Conservation (phyloP, 2,888 invertebrate species). For the Druceiella hillmani region DNA sequence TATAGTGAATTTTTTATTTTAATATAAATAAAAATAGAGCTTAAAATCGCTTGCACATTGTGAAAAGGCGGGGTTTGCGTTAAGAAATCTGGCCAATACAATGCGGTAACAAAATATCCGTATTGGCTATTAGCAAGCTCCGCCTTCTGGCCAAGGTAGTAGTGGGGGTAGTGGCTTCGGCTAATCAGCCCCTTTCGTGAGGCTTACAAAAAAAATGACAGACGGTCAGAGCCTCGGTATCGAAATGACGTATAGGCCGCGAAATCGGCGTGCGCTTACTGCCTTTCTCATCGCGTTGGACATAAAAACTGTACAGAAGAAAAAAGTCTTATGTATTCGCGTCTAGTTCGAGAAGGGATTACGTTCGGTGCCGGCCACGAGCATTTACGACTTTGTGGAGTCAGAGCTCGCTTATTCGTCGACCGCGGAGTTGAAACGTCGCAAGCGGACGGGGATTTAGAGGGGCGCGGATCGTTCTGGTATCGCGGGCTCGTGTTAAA, state of each 20-base stretch:
- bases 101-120: slow-evolving; percentile 54
- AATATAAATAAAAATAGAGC: slow-evolving; percentile 28
- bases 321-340: not conserved
- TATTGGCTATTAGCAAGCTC: slow-evolving; percentile 54
- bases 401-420: slow-evolving; percentile 9
- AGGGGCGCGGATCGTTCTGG: slow-evolving; percentile 33
- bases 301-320: no score
- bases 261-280: not conserved
- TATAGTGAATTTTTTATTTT: no score
- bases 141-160: slow-evolving; percentile 30
- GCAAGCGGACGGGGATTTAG: slow-evolving; percentile 22
- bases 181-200: slow-evolving; percentile 8
- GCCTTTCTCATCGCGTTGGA: not conserved
- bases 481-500: slow-evolving; percentile 25
- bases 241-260: slow-evolving; percentile 10
- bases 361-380: slow-evolving; percentile 19
- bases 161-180: slow-evolving; percentile 25
- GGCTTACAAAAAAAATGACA: slow-evolving; percentile 8
- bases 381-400: slow-evolving; percentile 27
- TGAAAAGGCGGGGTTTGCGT: slow-evolving; percentile 44
- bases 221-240: slow-evolving; percentile 7
- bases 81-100: slow-evolving; percentile 58
- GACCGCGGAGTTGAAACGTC: slow-evolving; percentile 29
- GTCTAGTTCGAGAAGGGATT: slow-evolving; percentile 26
- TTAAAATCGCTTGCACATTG: slow-evolving; percentile 27